Base-by-base conservation (phyloP, 2,113 vertebrate species). In the Excalfactoria chinensis region DNA sequence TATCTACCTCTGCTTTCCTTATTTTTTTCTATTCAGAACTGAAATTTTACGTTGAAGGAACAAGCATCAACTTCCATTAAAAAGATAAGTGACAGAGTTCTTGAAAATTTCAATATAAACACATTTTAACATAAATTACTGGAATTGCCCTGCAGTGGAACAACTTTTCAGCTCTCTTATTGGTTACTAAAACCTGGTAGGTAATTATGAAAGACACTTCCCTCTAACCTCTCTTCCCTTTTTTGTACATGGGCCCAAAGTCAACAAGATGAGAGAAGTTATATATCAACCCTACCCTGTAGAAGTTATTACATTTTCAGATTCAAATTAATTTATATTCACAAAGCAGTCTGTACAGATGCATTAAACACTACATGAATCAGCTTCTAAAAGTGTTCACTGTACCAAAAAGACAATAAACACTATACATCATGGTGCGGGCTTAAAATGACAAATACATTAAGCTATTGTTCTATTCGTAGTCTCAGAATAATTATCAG, bases 371-470 rank as follows among this genome's bases (percentile, higher is more conserved):
- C 79, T 79, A 13, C 35, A 75, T 90, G 77, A 97, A 91, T 94
- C 91, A 90, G 73, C 78, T 91, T 96, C 93, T 89, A 68, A 53
- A 94, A 95, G 10, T 56, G 26, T 92, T 78, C 46, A 48, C 32
- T 69, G 41, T 93, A 87, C 73, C 74, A 89, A 95, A 94, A 21
- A 21, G 40, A 1, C 26, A 88, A 15, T 87, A 90, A 84, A 59
- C 43, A 34, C 16, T 93, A 13, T 44, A 92, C 73, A 87, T 83
- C n/a, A 10, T 35, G 17, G 26, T 48, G 59, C 7, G 85, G 84
- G 37, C 35, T 84, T 74, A 92, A 94, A 84, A 92, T 86, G 70
- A 93, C 64, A 97, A 96, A 96, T 56, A 68, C 19, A 88, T 96
- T 74, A 66, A 68, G 46, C n/a, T 91, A 92, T 68, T 93, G 73